Conservation (phyloP, 2,113 vertebrate genomes). For the Silurus asotus region DNA sequence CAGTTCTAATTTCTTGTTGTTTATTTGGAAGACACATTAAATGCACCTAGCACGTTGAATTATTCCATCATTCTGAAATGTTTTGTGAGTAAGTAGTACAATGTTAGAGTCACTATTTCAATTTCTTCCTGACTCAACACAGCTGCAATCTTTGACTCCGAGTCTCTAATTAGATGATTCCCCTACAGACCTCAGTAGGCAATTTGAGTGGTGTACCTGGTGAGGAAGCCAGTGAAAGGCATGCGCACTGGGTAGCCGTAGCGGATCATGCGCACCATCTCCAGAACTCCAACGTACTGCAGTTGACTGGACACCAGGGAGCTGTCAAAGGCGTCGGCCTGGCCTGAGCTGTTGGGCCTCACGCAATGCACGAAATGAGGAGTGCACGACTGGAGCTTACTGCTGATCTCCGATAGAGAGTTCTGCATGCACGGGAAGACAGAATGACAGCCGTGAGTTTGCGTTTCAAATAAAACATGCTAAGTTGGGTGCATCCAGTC, state of each 20-base stretch:
- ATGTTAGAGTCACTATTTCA: not conserved
- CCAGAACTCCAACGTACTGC: constrained; percentile 88
- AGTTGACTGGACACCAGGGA: constrained; percentile 89
- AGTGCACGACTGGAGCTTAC: constrained; percentile 81
- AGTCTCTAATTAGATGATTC: not conserved
- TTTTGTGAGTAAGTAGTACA: not conserved
- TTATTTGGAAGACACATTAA: not conserved
- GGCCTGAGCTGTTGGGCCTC: constrained; percentile 80
- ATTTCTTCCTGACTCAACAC: not conserved
- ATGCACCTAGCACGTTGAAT: not conserved
- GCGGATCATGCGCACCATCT: constrained; percentile 90
- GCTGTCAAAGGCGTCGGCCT: constrained; percentile 84
- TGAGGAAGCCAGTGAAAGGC: constrained; percentile 84
- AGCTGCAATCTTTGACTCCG: not conserved
- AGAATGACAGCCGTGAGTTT: not conserved
- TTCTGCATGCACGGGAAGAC: constrained; percentile 68
- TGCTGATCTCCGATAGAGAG: constrained; percentile 82
- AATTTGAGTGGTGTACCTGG: constrained; percentile 71
- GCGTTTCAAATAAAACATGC: constrained; percentile 9
- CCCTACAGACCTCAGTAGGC: not conserved
- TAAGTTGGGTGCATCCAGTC: not conserved
- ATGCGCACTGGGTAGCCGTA: constrained; percentile 87
- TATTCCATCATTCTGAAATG: not conserved
- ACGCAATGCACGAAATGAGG: constrained; percentile 89
- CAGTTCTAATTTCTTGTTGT: not conserved